These are phyloP conservation scores for Ctenicera cuprea DNA, from an alignment of 2,888 invertebrate genomes.

Conservation along the genomic window DNA sequence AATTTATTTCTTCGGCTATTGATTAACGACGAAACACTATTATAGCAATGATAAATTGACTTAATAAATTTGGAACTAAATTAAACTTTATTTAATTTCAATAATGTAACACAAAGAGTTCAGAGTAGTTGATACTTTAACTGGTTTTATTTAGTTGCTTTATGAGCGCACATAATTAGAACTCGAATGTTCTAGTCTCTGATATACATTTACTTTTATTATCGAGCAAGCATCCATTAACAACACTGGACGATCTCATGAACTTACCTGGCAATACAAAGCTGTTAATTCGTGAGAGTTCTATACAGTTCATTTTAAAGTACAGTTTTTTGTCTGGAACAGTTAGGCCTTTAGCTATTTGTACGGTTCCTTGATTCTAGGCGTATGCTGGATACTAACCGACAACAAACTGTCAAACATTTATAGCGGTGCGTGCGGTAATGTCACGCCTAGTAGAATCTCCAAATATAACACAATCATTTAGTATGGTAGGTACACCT, in stretches of 20 bases:
- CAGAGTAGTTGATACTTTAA: no score
- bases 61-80: not conserved
- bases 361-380: constrained; percentile 43
- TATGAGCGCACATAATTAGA: no score
- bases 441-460: constrained; percentile 37
- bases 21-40: not conserved
- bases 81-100: constrained; percentile 2
- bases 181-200: no score
- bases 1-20: not conserved
- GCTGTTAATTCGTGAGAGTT: constrained; percentile 32
- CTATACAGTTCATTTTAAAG: constrained; percentile 32
- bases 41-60: constrained; percentile 1
- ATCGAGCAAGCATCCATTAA: not conserved
- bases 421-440: constrained; percentile 39
- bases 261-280: constrained; percentile 3
- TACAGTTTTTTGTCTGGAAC: constrained; percentile 40
- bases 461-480: constrained; percentile 35
- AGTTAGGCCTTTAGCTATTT: constrained; percentile 44
- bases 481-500: constrained; percentile 37
- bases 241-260: not conserved
- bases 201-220: no score
- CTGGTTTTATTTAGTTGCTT: no score
- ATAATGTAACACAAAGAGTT: not conserved
- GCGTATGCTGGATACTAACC: constrained; percentile 43
- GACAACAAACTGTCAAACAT: constrained; percentile 49